Conservation (phyloP, 1,140 invertebrate species). For the Atta cephalotes region DNA sequence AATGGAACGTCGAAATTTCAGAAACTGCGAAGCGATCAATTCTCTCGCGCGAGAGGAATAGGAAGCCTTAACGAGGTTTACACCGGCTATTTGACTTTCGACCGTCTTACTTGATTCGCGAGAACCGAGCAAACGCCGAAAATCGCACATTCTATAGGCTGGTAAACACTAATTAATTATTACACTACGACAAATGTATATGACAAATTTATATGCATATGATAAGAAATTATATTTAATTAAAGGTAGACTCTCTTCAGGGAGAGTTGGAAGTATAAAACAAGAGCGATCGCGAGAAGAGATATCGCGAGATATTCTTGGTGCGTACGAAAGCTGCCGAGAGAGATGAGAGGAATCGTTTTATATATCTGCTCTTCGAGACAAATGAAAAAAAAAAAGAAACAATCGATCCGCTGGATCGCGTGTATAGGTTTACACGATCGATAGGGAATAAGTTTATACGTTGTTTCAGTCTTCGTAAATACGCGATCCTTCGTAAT, state of each 20-base stretch:
- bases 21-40: slow-evolving; percentile 41
- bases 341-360: slow-evolving; percentile 40
- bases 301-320: slow-evolving; percentile 24
- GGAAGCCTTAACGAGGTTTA: slow-evolving; percentile 73
- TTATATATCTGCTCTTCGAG: slow-evolving; percentile 64
- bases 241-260: slow-evolving; percentile 63
- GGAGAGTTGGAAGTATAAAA: slow-evolving; percentile 16
- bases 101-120: slow-evolving; percentile 68
- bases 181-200: slow-evolving; percentile 70
- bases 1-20: slow-evolving; percentile 32
- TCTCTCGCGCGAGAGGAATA: slow-evolving; percentile 65
- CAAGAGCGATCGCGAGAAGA: slow-evolving; percentile 12
- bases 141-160: slow-evolving; percentile 70
- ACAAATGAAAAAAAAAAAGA: slow-evolving; percentile 2
- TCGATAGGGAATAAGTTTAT: slow-evolving; percentile 60
- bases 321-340: slow-evolving; percentile 7
- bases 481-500: slow-evolving; percentile 46
- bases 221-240: slow-evolving; percentile 75
- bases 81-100: slow-evolving; percentile 73
- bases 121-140: slow-evolving; percentile 65
- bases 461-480: slow-evolving; percentile 39
- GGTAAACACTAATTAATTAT: slow-evolving; percentile 77
- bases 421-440: slow-evolving; percentile 54
- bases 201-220: slow-evolving; percentile 77
- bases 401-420: slow-evolving; percentile 37